Evolutionary conservation across 2,113 vertebrate species (phyloP), one percentile per base, ranked within the genome.

Genomic region (Clupea harengus): DNA sequence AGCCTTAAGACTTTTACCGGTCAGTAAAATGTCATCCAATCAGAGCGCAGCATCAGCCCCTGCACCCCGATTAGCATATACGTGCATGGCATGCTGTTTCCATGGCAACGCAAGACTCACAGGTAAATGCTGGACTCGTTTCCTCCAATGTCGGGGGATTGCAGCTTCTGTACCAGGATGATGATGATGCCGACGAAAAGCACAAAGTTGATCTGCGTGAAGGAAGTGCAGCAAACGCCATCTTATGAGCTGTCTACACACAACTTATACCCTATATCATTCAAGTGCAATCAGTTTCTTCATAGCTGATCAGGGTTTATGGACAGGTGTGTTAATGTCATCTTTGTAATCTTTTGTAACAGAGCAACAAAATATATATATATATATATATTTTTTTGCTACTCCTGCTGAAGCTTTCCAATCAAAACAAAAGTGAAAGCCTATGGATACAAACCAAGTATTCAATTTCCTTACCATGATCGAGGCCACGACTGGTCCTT

Each of bases 71-170:
- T 72, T 72, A 72, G 64, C 64, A 83, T 47, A 60, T 44, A 28
- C 28, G 84, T 64, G 80, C 10, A 81, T 82, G n/a, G 45, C 47
- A 83, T 72, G 78, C 47, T 87, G 88, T 87, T 89, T 67, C 86
- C 83, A 88, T 86, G 81, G 67, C 10, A 45, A 89, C 7, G 18
- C 25, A 87, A 86, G 92, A 97, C 98, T 98, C 96, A 99, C 98
- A 99, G 97, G 91, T 99, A 99, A 93, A 99, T 99, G 94, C 98
- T 99, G 64, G 98, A 99, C 87, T 99, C 98, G 0, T 99, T 99
- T 84, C 98, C 98, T 72, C 98, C 98, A 0, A 98, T 98, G 87
- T 99, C 98, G 64, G 98, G 98, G 0, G 98, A 99, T 91, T 99
- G 98, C 50, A 99, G 95, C 90, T 99, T 99, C 94, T 99, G 98